Evolutionary conservation across 2,888 invertebrate species (phyloP), one percentile per base, ranked within the genome.

Genomic region (Meganola albula): DNA sequence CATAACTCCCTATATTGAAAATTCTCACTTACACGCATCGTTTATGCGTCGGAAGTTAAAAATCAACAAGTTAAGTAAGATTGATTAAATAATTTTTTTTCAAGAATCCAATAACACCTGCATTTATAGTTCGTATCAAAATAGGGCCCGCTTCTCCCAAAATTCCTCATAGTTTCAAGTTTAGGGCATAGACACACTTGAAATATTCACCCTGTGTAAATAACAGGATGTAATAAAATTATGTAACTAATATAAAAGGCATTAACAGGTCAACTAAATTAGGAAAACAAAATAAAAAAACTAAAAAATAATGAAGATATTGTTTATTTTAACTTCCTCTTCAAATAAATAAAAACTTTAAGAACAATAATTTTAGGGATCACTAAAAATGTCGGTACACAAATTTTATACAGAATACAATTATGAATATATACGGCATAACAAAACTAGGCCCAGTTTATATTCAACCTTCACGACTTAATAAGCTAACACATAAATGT

Each of bases 341-440:
- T 53, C 44, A 48, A 53, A 70, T 73, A 80, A 80, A 79, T 76
- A 73, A 75, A 67, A 70, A 65, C 52, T 60, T 64, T 63, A 66
- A 67, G 65, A 74, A 72, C 65, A 67, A 74, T 66, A 45, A 58
- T 52, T 49, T 64, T 66, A 57, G 57, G 58, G 63, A 66, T 52
- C 59, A 52, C 62, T 68, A 63, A 46, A 58, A 59, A 56, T 56
- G 55, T 27, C 25, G 44, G 37, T 39, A 58, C 64, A 70, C 58
- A 67, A 58, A 60, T 72, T 50, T 63, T 66, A 64, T 47, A 57
- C 54, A 55, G 25, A 40, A 40, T 38, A 46, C 31, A 37, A 26
- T 34, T 34, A 39, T 34, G 42, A 56, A 55, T 44, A 55, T 58
- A 36, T 43, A 52, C 49, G 45, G 44, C 44, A 41, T 50, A 38